Base-by-base conservation (phyloP, 2,113 vertebrate genomes). In the Otus sunia region DNA sequence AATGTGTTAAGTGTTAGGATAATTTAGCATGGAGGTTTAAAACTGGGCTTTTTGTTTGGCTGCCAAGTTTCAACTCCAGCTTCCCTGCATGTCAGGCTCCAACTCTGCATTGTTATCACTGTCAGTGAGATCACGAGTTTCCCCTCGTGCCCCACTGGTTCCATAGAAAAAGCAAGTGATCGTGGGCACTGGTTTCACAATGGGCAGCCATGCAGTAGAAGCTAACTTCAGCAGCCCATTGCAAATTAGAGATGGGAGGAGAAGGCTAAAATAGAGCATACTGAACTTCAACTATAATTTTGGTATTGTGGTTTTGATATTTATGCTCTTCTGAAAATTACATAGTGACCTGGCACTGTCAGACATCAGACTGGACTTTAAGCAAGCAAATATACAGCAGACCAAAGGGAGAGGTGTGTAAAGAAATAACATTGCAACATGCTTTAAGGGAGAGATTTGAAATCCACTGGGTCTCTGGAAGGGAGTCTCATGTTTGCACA, bases 321-420 rank as follows among this genome's bases (percentile, higher is more conserved):
- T 96, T 97, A 78, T 29, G 74, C 67, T 87, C 83, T 71, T 92
- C 88, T 95, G 93, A 96, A 97, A 98, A 97, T 89, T 87, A 94
- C 64, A 96, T 6, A 69, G 89, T 63, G 94, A 79, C 55, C 68
- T 91, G 82, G 82, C 75, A 63, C 41, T 29, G 23, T 37, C 72
- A 85, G 71, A 59, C 52, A 29, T 47, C 62, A 73, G 83, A 53
- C 58, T 41, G 47, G 66, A 85, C 45, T 39, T 87, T 9, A 78
- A 72, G 59, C 20, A 87, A 79, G 71, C 62, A 95, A 91, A 94
- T n/a, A 62, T 26, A 74, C 25, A 84, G 41, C 36, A 36, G 29
- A 62, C 30, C 23, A 59, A 88, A 94, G 30, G 34, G 86, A 88
- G 25, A 72, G 45, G 52, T 67, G 41, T 49, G 49, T 64, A 41